phyloP scores from a whole-genome alignment of 1,140 invertebrate genomes.

The Globodera ellingtonae region DNA sequence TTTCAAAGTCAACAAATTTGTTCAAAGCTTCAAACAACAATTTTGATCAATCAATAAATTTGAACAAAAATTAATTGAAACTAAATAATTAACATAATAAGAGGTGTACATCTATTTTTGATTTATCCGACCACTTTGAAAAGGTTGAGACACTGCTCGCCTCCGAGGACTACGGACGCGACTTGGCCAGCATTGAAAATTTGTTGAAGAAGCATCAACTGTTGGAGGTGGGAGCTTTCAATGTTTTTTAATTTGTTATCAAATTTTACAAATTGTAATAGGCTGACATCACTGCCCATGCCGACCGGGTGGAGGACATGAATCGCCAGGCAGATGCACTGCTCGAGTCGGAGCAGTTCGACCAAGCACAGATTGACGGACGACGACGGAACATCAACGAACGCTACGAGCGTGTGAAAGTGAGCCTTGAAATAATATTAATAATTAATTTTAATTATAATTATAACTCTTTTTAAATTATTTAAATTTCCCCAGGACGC shows the following conservation, averaged over 20 bases:
- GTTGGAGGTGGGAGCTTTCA: not conserved
- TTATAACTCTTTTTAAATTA: not conserved
- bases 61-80: no score
- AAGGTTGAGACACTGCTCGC: constrained; percentile 81
- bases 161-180: constrained; percentile 95
- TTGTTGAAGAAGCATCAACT: constrained; percentile 84
- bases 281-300: constrained; percentile 86
- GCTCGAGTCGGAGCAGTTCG: constrained; percentile 91
- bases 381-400: constrained; percentile 87
- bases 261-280: constrained; percentile 68
- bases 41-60: no score
- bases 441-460: constrained; percentile 66
- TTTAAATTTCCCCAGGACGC: constrained; percentile 14
- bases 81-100: not conserved
- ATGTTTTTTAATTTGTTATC: not conserved
- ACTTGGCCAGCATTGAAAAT: constrained; percentile 97
- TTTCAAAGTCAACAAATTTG: no score
- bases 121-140: not conserved
- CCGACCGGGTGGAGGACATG: constrained; percentile 89
- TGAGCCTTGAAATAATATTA: constrained; percentile 30
- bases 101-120: not conserved
- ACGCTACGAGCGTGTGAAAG: constrained; percentile 75
- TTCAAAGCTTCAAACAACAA: no score
- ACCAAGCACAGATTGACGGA: constrained; percentile 86
- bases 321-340: constrained; percentile 88